Evolutionary conservation across 1,140 invertebrate genomes (phyloP).

Genomic region (Vanessa atalanta): DNA sequence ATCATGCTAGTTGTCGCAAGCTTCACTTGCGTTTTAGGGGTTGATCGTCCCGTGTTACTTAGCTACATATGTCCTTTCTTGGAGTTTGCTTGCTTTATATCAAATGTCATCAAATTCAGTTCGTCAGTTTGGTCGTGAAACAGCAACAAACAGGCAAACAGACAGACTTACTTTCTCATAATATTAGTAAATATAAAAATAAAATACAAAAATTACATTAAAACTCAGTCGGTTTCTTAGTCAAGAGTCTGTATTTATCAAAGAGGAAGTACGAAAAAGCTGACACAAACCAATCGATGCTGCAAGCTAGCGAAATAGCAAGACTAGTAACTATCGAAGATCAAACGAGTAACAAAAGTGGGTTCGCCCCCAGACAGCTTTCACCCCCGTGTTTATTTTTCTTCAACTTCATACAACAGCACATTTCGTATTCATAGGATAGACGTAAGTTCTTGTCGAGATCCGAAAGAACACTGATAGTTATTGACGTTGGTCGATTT

Average conservation of each 20-base stretch:
- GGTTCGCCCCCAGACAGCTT: neutral
- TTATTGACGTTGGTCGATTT: slow-evolving; percentile 4
- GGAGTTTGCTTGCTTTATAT: too few species aligned
- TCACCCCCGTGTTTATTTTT: neutral
- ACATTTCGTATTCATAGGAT: slow-evolving; percentile 22
- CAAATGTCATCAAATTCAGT: too few species aligned
- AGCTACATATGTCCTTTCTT: too few species aligned
- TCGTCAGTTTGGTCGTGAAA: too few species aligned
- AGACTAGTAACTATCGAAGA: neutral
- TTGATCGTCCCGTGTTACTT: too few species aligned
- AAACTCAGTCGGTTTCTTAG: too few species aligned
- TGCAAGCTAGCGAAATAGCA: neutral
- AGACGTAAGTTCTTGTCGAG: slow-evolving; percentile 1
- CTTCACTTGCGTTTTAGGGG: too few species aligned
- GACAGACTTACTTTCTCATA: too few species aligned
- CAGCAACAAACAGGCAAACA: too few species aligned
- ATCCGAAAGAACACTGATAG: slow-evolving; percentile 6
- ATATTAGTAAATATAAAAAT: too few species aligned
- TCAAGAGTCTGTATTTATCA: neutral
- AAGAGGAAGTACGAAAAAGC: neutral
- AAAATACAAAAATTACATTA: too few species aligned
- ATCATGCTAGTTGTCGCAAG: too few species aligned
- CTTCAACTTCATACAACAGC: slow-evolving; percentile 3
- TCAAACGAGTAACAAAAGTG: neutral
- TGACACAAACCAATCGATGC: neutral